Base-by-base conservation (phyloP, 2,888 invertebrate species). In the Carabus problematicus region DNA sequence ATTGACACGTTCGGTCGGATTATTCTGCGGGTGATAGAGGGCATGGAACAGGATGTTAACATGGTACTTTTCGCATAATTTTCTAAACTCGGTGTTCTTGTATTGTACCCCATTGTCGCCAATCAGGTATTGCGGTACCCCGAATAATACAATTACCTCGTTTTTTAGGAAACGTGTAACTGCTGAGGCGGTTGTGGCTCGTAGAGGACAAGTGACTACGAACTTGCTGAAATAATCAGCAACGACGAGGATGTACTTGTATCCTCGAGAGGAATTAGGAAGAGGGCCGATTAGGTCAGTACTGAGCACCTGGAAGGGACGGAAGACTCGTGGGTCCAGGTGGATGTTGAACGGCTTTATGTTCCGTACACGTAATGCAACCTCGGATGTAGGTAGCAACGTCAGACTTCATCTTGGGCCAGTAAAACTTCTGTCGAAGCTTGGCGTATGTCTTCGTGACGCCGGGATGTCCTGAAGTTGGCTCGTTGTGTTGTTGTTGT, bases 1-100 rank as follows among this genome's bases (percentile, higher is more conserved):
- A n/a, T n/a, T n/a, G n/a, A n/a, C n/a, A n/a, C n/a, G 66, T 59
- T 78, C 77, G 0, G 76, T 75, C 0, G 76, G 75, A 41, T 77
- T 77, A 1, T 72, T 68, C 69, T 77, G 77, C 0, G 76, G 77
- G 11, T 75, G 72, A 61, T 78, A 76, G 6, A 67, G 29, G 0
- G 73, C 71, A 16, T 71, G 74, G n/a, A n/a, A n/a, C n/a, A n/a
- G n/a, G 72, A 67, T 42, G 55, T 66, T 11, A 0, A 71, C 52
- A 1, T 72, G 67, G 40, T 70, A 73, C 14, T 58, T 61, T 11
- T 29, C 16, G 11, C 71, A 42, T 7, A 73, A 9, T 0, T 39
- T n/a, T 4, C 69, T n/a, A 49, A 75, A 74, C 1, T 55, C 52
- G 8, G 67, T 71, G 0, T 72, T 40, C 1, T 49, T 39, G 45